Evolutionary conservation across 2,888 invertebrate species (phyloP).

Genomic region (Stegana nigrithorax): DNA sequence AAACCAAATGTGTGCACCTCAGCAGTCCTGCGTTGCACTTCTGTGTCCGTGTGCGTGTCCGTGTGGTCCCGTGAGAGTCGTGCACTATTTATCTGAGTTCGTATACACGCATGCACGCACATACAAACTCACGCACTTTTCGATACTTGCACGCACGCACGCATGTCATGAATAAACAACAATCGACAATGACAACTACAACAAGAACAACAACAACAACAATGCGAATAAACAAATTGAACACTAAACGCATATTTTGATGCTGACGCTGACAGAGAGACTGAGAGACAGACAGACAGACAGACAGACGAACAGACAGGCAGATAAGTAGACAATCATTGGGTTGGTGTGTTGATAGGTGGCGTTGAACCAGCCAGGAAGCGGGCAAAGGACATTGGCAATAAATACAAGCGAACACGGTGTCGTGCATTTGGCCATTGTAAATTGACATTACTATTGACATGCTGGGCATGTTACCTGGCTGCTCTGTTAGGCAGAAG

Average conservation of each 20-base stretch:
- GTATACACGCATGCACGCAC: background rate
- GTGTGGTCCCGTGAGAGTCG: background rate
- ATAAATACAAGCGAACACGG: background rate
- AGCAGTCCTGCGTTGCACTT: too few species aligned
- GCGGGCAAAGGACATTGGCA: background rate
- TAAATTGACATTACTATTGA: conserved; percentile 1
- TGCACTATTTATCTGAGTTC: background rate
- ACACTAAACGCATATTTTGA: background rate
- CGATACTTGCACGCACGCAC: background rate
- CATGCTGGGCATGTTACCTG: background rate
- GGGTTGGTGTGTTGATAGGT: too few species aligned
- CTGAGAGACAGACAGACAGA: background rate
- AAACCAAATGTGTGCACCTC: background rate
- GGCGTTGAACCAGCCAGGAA: too few species aligned
- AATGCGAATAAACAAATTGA: background rate
- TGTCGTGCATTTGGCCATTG: background rate
- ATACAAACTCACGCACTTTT: background rate
- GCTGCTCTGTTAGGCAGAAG: too few species aligned
- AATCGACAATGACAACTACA: too few species aligned
- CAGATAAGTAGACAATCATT: too few species aligned
- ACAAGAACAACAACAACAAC: background rate
- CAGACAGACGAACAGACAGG: background rate
- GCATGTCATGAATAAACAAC: conserved; percentile 17
- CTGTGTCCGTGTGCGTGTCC: background rate
- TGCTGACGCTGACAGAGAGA: too few species aligned